Percentiles rank a stretch among this genome's conserved stretches.
phyloP scores from a whole-genome alignment of 1,140 invertebrate species.

The Dreissena polymorpha region DNA sequence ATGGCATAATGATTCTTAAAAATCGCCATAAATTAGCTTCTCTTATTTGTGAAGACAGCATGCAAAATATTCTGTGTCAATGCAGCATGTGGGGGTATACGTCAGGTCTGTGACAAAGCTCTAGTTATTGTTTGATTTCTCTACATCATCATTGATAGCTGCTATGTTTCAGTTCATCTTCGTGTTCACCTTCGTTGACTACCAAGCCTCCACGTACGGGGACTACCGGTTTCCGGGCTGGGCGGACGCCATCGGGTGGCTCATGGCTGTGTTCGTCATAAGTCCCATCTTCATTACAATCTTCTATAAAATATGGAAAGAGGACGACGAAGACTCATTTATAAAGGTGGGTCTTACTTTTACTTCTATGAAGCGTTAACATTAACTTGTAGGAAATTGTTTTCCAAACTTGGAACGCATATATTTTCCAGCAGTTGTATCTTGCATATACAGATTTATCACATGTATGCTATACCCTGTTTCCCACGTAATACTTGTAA shows the following conservation, averaged over 20 bases:
- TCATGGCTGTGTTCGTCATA: conserved; percentile 84
- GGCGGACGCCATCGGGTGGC: conserved; percentile 90
- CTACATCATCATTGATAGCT: background rate
- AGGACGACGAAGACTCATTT: conserved; percentile 55
- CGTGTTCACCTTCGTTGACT: conserved; percentile 91
- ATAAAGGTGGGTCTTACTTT: conserved; percentile 46
- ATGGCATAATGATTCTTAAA: no score
- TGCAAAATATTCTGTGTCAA: no score
- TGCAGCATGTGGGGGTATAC: background rate
- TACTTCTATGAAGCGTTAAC: background rate
- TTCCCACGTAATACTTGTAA: background rate
- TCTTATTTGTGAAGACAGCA: no score
- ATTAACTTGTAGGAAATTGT: background rate
- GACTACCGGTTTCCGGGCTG: conserved; percentile 88
- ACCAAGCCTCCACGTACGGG: conserved; percentile 79
- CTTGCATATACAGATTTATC: background rate
- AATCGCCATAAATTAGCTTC: no score
- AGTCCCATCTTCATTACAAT: conserved; percentile 82
- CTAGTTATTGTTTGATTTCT: background rate
- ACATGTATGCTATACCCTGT: background rate
- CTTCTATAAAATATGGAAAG: conserved; percentile 65
- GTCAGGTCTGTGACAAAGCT: background rate
- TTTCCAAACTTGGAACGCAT: background rate
- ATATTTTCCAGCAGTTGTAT: background rate
- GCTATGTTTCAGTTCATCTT: conserved; percentile 87